Evolutionary conservation across 2,888 invertebrate genomes (phyloP), one percentile per base, ranked within the genome.

Genomic region (Prenolepis imparis): DNA sequence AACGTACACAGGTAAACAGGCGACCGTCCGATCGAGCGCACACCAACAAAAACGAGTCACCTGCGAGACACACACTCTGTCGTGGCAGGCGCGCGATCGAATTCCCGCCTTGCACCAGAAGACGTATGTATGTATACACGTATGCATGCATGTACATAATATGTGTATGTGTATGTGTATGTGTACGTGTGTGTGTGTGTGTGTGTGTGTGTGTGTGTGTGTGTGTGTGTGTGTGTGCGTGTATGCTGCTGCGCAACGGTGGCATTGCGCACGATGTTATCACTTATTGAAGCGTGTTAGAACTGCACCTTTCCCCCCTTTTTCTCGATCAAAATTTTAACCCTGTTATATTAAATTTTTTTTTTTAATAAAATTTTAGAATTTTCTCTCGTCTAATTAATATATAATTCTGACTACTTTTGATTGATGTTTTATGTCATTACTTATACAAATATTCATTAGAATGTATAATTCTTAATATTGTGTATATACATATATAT

Each of bases 21-120:
- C 88, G 86, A 85, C 87, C 86, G 90, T 86, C 90, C 92, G 93
- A 92, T 91, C 91, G 92, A 91, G 86, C 88, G 90, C 86, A 88
- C 88, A 85, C 83, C 85, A 89, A 89, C 91, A 70, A 80, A 80
- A 89, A 88, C 90, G 91, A 91, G 91, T 92, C 92, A 92, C 92
- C 92, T 92, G 92, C 91, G 86, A 87, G 86, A 84, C 89, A 75
- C 70, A 87, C 89, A 75, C 85, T 68, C 68, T 75, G 80, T 78
- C 84, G 85, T 84, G 74, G 72, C 44, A 72, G 36, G 81, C 86
- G 84, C 78, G 84, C 90, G 90, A 90, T 90, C 90, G 90, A 90
- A 90, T 91, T 90, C 89, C 90, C 90, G 88, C 90, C 90, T 90
- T 86, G 86, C 87, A 77, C 84, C 48, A 64, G 72, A 36, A 84